Conservation (phyloP, 2,888 invertebrate species). For the Orthosia gracilis region DNA sequence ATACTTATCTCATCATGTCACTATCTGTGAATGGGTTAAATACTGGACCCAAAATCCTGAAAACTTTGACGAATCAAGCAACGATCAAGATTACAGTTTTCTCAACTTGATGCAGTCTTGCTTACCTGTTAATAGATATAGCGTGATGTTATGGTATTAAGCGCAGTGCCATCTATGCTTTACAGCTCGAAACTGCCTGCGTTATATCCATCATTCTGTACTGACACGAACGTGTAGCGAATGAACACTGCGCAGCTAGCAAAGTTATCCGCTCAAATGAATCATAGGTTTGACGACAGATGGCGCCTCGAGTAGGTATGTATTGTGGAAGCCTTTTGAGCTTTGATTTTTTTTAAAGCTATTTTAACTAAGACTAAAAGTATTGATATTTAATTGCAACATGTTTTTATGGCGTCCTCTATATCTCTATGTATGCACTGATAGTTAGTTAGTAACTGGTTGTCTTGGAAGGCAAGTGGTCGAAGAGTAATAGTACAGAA, state of each 20-base stretch:
- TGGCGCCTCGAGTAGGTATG: slow-evolving; percentile 12
- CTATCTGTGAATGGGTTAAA: neutral
- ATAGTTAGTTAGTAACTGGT: no score
- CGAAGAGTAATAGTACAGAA: no score
- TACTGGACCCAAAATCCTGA: neutral
- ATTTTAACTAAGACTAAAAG: no score
- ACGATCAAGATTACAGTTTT: neutral
- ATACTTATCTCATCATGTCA: neutral
- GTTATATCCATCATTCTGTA: neutral
- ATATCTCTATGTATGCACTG: no score
- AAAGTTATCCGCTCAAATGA: slow-evolving; percentile 1
- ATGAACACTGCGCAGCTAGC: slow-evolving; percentile 2
- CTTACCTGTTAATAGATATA: neutral
- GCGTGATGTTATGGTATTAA: neutral
- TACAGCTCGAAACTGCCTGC: neutral
- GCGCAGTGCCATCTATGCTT: slow-evolving; percentile 37
- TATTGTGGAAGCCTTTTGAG: neutral
- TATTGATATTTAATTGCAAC: no score
- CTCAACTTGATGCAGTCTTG: neutral
- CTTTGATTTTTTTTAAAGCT: neutral
- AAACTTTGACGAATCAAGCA: no score
- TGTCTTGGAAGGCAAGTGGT: no score
- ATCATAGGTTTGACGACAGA: slow-evolving; percentile 17
- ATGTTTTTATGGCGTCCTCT: no score
- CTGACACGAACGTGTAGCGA: neutral